Conservation (phyloP, 2,888 invertebrate genomes). For the Vannuccia rotundouncinata region DNA sequence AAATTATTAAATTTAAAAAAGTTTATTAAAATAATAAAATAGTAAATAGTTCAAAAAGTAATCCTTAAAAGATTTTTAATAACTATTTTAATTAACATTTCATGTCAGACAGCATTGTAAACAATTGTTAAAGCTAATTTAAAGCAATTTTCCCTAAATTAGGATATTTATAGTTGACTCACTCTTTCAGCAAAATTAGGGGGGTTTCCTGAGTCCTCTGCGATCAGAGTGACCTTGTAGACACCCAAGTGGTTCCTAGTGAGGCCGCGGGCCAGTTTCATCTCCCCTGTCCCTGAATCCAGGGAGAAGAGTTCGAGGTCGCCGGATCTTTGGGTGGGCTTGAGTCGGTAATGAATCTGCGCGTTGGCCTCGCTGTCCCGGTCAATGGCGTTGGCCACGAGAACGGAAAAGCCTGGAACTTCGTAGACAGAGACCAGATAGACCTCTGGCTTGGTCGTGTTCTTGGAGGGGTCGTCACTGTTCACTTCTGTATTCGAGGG, state of each 20-base stretch:
- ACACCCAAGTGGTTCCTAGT: background rate
- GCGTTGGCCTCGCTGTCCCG: background rate
- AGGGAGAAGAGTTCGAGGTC: background rate
- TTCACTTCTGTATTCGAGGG: too few species aligned
- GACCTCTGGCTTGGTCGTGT: background rate
- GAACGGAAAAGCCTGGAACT: background rate
- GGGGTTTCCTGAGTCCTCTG: background rate
- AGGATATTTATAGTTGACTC: too few species aligned
- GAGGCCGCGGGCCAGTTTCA: background rate
- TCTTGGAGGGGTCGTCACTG: background rate
- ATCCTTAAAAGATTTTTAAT: too few species aligned
- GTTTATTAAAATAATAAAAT: too few species aligned
- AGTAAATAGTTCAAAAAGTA: too few species aligned
- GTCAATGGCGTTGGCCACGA: background rate
- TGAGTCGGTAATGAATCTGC: background rate
- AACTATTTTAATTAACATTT: too few species aligned
- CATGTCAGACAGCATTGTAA: too few species aligned
- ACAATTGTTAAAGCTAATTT: too few species aligned
- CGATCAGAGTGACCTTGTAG: background rate
- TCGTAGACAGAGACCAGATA: background rate
- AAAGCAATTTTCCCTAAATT: too few species aligned
- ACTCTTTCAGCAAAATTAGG: background rate
- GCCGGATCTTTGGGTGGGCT: background rate
- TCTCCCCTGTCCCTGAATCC: background rate
- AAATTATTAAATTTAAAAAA: too few species aligned